These are phyloP conservation scores for Casuarius casuarius DNA, from an alignment of 2,113 vertebrate species.

Conservation along the genomic window DNA sequence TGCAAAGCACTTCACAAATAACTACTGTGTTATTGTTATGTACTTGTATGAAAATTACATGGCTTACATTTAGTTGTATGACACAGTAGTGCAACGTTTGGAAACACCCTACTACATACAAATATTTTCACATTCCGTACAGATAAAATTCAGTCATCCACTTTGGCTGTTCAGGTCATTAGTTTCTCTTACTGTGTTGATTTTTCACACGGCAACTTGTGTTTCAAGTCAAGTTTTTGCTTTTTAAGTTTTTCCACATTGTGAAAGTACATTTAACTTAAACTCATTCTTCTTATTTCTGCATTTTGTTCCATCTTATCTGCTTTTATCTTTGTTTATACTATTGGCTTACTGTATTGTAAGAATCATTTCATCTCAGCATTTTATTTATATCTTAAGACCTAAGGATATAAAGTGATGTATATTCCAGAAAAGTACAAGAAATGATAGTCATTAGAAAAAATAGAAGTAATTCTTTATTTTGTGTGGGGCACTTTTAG, in stretches of 20 bases:
- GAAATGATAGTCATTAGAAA: neutral
- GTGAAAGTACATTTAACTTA: neutral
- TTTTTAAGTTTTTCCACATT: neutral
- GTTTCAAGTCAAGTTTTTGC: neutral
- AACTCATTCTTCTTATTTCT: neutral
- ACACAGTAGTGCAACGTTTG: neutral
- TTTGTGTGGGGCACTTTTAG: neutral
- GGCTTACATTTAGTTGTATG: neutral
- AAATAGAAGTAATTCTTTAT: neutral
- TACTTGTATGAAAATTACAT: neutral
- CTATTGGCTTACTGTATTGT: neutral
- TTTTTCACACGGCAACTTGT: neutral
- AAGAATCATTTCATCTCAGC: neutral
- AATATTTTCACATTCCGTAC: neutral
- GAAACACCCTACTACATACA: neutral
- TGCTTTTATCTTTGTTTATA: neutral
- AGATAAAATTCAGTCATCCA: neutral
- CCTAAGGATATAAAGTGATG: neutral
- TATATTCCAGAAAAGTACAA: neutral
- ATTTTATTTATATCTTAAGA: neutral
- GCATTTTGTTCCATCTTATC: neutral
- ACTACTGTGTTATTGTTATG: accelerated
- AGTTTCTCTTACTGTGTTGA: neutral
- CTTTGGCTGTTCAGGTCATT: neutral
- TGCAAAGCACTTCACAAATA: neutral